Evolutionary conservation across 2,113 vertebrate species (phyloP), one percentile per base, ranked within the genome.

Genomic region (Leuciscus idus): DNA sequence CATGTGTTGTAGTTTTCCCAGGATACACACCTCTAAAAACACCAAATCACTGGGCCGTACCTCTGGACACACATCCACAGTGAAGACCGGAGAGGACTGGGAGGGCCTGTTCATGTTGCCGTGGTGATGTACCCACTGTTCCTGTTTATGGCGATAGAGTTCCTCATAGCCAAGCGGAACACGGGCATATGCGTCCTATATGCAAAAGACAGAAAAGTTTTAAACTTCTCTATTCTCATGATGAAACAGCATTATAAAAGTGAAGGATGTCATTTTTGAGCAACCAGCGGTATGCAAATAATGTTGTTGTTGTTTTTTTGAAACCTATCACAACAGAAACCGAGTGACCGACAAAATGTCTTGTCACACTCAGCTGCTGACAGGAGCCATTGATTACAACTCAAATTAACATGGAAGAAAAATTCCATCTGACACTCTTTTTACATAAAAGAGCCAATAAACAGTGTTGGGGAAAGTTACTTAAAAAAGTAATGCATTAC

Each of bases 21-120:
- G 39, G 28, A 85, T 48, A 78, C 72, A 55, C 75, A 76, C 50
- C 55, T 81, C 73, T 77, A 68, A 76, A 81, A 74, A 79, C 84
- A 39, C 26, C 26, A 64, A 8, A 64, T 75, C 19, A n/a, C 21
- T 17, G 21, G 12, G 55, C 19, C 84, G 76, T 93, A 99, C 97
- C 95, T 99, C 97, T 36, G 95, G 89, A 88, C 95, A 94, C 89
- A 98, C 97, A 91, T 99, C 96, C 12, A 98, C 95, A 81, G 95
- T 96, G 93, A 98, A 98, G 83, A 98, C 96, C 86, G 97, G 97
- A 89, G 97, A 98, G 88, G 97, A 96, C 81, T 96, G 96, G 50
- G 97, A 96, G 87, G 95, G 96, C 95, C 87, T 95, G 95, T 50
- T 95, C 86, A 94, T 92, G 90, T 81, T 90, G 89, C 93, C 91